Conservation (phyloP, 2,797 vertebrate species). For the Sciurus carolinensis region DNA sequence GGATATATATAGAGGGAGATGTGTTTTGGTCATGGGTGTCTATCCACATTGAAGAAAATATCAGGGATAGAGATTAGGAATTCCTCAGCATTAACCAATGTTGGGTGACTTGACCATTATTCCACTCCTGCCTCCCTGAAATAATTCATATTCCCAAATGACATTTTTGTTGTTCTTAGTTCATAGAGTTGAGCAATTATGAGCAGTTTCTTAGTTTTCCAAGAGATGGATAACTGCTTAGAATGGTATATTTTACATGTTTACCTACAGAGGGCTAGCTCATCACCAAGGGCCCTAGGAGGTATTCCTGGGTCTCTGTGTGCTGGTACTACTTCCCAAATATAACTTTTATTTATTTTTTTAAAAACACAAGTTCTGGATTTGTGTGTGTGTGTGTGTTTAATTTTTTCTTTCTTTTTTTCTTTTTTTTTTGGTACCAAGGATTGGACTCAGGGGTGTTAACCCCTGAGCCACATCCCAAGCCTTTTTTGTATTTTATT, state of each 20-base stretch:
- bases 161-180: neutral
- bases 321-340: neutral
- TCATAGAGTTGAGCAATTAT: neutral
- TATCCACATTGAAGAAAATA: neutral
- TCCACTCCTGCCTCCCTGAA: neutral
- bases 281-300: neutral
- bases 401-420: too few species aligned
- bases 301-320: neutral
- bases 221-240: neutral
- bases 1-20: neutral
- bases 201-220: neutral
- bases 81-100: neutral
- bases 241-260: neutral
- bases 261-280: neutral
- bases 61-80: too few species aligned
- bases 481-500: too few species aligned
- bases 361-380: too few species aligned
- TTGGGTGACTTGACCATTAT: neutral
- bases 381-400: too few species aligned
- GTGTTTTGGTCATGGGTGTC: neutral
- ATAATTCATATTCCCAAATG: neutral
- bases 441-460: too few species aligned
- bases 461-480: too few species aligned
- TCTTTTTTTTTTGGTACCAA: too few species aligned
- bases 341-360: too few species aligned